These are phyloP conservation scores for Ridgeia piscesae DNA, from an alignment of 1,140 invertebrate species.

Conservation along the genomic window DNA sequence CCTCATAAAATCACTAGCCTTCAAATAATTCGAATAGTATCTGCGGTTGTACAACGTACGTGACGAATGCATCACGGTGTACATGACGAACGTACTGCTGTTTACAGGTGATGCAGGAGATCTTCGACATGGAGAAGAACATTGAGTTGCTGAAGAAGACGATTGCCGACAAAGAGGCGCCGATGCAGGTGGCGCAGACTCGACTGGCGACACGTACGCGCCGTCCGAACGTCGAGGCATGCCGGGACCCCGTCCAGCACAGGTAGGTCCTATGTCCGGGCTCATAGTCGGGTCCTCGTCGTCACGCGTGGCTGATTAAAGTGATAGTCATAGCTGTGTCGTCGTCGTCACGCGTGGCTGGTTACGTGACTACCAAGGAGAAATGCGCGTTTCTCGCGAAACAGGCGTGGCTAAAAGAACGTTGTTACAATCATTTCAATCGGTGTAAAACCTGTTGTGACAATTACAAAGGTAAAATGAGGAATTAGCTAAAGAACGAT, in stretches of 20 bases:
- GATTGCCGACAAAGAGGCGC: constrained; percentile 57
- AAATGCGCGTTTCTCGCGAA: too few relatives aligned
- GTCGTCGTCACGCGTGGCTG: background rate
- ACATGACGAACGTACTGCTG: constrained; percentile 9
- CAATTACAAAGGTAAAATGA: too few relatives aligned
- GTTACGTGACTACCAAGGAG: too few relatives aligned
- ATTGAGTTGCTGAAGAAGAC: constrained; percentile 59
- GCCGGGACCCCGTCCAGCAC: constrained; percentile 79
- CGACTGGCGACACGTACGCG: constrained; percentile 81
- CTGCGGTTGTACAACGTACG: too few relatives aligned
- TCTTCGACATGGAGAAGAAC: constrained; percentile 74
- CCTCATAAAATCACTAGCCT: too few relatives aligned
- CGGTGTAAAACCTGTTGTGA: too few relatives aligned
- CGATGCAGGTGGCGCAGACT: constrained; percentile 79
- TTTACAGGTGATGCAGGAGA: constrained; percentile 78
- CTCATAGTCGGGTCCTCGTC: background rate
- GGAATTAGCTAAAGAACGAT: too few relatives aligned
- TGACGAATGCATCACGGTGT: background rate
- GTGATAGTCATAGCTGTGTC: background rate
- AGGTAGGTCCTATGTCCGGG: constrained; percentile 64
- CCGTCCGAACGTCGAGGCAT: constrained; percentile 83
- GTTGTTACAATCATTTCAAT: too few relatives aligned
- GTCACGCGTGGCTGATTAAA: background rate
- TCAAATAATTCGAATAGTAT: too few relatives aligned
- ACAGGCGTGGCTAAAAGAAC: too few relatives aligned